Evolutionary conservation across 2,113 vertebrate species (phyloP).

Genomic region (Turnix velox): DNA sequence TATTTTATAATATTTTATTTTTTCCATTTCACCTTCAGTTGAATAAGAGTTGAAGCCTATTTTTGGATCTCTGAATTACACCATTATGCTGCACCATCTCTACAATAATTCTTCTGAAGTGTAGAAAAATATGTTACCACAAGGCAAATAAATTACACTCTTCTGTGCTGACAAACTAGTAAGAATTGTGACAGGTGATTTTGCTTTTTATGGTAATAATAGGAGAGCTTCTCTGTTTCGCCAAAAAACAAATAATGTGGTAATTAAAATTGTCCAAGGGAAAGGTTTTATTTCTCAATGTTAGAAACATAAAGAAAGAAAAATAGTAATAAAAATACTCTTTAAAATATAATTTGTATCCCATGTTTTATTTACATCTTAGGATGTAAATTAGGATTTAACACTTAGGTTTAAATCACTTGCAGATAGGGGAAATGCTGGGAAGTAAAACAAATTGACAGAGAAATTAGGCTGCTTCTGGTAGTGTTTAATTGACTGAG

Average conservation of each 20-base stretch:
- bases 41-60: not conserved
- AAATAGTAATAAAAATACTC: not conserved
- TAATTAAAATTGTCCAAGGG: not conserved
- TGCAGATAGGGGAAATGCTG: not conserved
- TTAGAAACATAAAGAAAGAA: not conserved
- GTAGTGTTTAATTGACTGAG: not conserved
- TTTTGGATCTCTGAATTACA: not conserved
- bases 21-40: not conserved
- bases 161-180: not conserved
- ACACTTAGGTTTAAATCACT: not conserved
- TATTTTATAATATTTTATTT: not conserved
- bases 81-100: not conserved
- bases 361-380: not conserved
- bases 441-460: not conserved
- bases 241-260: not conserved
- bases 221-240: not conserved
- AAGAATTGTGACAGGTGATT: not conserved
- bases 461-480: not conserved
- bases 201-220: not conserved
- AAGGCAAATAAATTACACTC: not conserved
- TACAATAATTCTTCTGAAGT: not conserved
- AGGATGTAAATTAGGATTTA: too few relatives aligned
- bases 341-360: not conserved
- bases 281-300: not conserved
- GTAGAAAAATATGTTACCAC: not conserved